Evolutionary conservation across 2,797 vertebrate species (phyloP), one percentile per base, ranked within the genome.

Genomic region (Galago senegalensis): DNA sequence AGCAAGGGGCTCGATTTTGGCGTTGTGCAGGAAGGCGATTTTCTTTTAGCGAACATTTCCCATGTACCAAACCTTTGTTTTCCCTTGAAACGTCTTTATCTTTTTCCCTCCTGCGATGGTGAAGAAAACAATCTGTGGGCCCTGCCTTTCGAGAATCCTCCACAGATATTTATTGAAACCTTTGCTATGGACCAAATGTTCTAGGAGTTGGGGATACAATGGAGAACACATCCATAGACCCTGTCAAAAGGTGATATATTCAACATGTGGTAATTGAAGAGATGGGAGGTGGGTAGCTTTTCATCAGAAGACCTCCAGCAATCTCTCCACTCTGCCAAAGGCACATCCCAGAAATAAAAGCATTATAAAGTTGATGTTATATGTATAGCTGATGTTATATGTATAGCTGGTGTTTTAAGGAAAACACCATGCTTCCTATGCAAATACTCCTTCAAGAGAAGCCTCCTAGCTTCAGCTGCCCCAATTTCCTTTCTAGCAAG

Each of bases 61-160:
- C 27, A 1, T 0, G 72, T 56, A 43, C 21, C 58, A 5, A 27
- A 73, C 60, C 69, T 37, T 23, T 40, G 60, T 72, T 70, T 77
- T 37, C 56, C 56, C 56, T 53, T 56, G 1, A 5, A 84, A 14
- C 60, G 43, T 40, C 29, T 56, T 88, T n/a, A 87, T 69, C 72
- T 94, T 92, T 92, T 53, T 87, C 86, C n/a, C 80, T 82, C 84
- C 58, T 53, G n/a, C 72, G 76, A 21, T 53, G 70, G 31, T 20
- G 70, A 81, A 81, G 46, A 40, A 87, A 75, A 61, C 69, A 43
- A 43, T 91, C 29, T 31, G 5, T 37, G 80, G 69, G 1, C 63
- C n/a, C 31, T 76, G 87, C 49, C 69, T 86, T 96, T 97, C 90
- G 72, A 80, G 96, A 95, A 95, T 29, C 31, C 92, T 97, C 82